Percentiles rank a stretch among this genome's conserved stretches.
Conservation (phyloP, 2,888 invertebrate genomes). For the Pseudanteris insignis region DNA sequence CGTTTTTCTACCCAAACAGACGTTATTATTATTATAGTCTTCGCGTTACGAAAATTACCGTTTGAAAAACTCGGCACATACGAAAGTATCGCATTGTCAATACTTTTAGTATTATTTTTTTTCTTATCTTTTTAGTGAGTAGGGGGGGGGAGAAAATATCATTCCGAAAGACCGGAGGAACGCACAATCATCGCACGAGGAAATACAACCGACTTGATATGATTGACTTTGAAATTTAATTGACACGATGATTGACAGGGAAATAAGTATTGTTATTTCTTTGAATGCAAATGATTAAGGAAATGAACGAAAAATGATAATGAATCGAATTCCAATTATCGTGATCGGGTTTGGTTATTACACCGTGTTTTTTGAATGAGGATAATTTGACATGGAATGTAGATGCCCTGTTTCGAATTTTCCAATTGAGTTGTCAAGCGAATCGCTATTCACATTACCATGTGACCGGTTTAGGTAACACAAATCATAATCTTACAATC, state of each 20-base stretch:
- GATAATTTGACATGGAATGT: background rate
- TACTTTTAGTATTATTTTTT: too few species aligned
- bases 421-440: constrained; percentile 17
- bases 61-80: too few species aligned
- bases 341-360: background rate
- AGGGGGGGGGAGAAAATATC: too few species aligned
- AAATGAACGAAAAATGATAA: constrained; percentile 4
- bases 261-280: background rate
- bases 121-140: too few species aligned
- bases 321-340: constrained; percentile 6
- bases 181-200: too few species aligned
- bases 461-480: constrained; percentile 17
- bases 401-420: constrained; percentile 3
- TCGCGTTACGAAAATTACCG: background rate
- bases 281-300: background rate
- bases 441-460: constrained; percentile 19
- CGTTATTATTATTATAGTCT: constrained; percentile 9
- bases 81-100: too few species aligned
- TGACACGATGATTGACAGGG: background rate
- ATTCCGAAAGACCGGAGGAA: too few species aligned
- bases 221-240: background rate
- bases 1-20: constrained; percentile 15
- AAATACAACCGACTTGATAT: too few species aligned
- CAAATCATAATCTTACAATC: constrained; percentile 2
- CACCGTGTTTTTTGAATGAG: background rate